Conservation (phyloP, 2,888 invertebrate genomes). For the Cartodere bifasciata region DNA sequence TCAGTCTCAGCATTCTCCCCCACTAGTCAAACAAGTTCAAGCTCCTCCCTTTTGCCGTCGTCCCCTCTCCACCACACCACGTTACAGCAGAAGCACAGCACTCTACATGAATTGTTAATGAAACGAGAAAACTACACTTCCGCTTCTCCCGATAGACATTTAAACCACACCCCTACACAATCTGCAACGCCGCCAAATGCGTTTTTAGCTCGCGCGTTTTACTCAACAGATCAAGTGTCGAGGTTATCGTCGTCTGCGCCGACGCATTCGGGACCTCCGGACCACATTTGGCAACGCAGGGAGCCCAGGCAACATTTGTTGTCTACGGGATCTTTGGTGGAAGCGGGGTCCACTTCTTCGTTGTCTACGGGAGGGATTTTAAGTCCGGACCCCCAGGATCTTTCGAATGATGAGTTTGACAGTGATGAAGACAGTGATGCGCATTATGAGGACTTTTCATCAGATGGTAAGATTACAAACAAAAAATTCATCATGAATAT, state of each 20-base stretch:
- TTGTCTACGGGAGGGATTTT: constrained; percentile 70
- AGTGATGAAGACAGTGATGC: constrained; percentile 76
- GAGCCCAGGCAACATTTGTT: constrained; percentile 78
- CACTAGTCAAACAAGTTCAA: constrained; percentile 51
- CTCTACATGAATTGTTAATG: constrained; percentile 54
- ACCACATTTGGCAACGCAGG: constrained; percentile 74
- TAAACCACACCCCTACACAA: constrained; percentile 54
- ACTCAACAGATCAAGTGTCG: no score
- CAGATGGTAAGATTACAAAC: no score
- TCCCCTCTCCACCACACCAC: constrained; percentile 32
- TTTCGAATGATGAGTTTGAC: constrained; percentile 70
- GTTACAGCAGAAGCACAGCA: constrained; percentile 32
- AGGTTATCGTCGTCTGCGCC: constrained; percentile 80
- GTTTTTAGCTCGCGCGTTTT: neutral
- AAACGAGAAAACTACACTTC: constrained; percentile 45
- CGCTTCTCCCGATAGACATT: constrained; percentile 40
- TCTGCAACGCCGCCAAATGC: constrained; percentile 30
- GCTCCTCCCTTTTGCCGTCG: constrained; percentile 39
- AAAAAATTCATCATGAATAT: no score
- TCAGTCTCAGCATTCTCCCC: constrained; percentile 47
- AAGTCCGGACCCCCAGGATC: constrained; percentile 67
- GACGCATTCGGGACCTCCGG: constrained; percentile 66
- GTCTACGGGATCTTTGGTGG: constrained; percentile 73
- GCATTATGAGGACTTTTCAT: constrained; percentile 75
- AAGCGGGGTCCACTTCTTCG: constrained; percentile 75